Conservation (phyloP, 2,888 invertebrate genomes). For the Coremacera marginata region DNA sequence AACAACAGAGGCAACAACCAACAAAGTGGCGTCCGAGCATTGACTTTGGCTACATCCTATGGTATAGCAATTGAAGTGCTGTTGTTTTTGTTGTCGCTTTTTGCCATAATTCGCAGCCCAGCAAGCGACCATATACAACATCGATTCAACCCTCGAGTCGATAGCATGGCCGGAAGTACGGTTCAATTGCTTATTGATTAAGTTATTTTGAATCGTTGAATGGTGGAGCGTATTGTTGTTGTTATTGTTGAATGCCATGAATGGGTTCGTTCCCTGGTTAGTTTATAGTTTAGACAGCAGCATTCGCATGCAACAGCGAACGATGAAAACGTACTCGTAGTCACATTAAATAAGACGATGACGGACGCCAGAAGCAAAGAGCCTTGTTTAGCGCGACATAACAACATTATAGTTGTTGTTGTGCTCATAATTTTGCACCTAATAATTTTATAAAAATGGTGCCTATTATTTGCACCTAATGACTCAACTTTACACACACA, state of each 20-base stretch:
- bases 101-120: conserved; percentile 4
- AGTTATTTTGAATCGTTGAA: conserved; percentile 17
- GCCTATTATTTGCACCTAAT: too few relatives aligned
- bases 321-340: neutral
- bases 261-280: neutral
- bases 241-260: neutral
- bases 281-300: conserved; percentile 9
- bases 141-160: neutral
- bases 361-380: too few relatives aligned
- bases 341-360: neutral
- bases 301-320: conserved; percentile 10
- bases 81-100: neutral
- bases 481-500: too few relatives aligned
- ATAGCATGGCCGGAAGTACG: conserved; percentile 14
- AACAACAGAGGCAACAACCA: neutral
- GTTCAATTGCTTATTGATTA: conserved; percentile 26
- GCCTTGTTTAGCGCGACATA: too few relatives aligned
- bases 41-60: conserved; percentile 30
- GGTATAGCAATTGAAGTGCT: neutral
- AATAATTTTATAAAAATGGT: neutral
- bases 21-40: conserved; percentile 7
- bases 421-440: neutral
- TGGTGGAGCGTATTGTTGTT: neutral
- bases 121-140: conserved; percentile 1
- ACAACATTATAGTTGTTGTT: neutral